Conservation (phyloP, 2,797 vertebrate genomes). For the Peromyscus aztecus region DNA sequence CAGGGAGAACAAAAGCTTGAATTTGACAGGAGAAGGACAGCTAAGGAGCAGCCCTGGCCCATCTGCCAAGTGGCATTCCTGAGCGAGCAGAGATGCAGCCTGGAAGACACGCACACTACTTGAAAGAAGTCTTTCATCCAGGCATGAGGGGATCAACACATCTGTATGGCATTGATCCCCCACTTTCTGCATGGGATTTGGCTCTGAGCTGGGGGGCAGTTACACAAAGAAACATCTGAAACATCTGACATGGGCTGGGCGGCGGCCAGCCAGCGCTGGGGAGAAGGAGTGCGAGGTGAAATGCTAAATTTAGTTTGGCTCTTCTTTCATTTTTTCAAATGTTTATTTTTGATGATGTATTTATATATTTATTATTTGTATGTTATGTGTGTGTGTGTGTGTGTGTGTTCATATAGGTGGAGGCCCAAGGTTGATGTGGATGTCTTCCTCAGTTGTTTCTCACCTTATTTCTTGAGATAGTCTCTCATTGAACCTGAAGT, state of each 20-base stretch:
- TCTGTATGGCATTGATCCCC: slow-evolving; percentile 72
- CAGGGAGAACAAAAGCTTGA: slow-evolving; percentile 69
- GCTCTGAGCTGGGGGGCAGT: neutral
- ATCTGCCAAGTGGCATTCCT: slow-evolving; percentile 65
- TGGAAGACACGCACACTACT: slow-evolving; percentile 66
- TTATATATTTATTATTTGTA: neutral
- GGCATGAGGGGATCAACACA: slow-evolving; percentile 76
- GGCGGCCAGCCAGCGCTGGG: slow-evolving; percentile 18
- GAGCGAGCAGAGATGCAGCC: slow-evolving; percentile 8
- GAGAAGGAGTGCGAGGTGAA: slow-evolving; percentile 75
- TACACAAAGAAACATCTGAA: slow-evolving; percentile 67
- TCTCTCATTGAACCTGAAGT: neutral
- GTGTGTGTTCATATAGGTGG: neutral
- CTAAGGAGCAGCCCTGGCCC: slow-evolving; percentile 49
- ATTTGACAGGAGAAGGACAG: slow-evolving; percentile 66
- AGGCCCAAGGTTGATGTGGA: neutral
- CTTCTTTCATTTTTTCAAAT: slow-evolving; percentile 24
- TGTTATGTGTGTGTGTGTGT: too few species aligned
- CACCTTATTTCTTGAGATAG: neutral
- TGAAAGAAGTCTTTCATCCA: slow-evolving; percentile 80
- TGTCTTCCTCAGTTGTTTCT: neutral
- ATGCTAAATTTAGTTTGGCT: slow-evolving; percentile 76
- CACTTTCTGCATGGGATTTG: slow-evolving; percentile 62
- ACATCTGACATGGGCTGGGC: slow-evolving; percentile 53
- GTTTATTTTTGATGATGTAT: neutral